Percentiles rank a stretch among this genome's conserved stretches.
phyloP scores from a whole-genome alignment of 2,113 vertebrate species.

The Coptodon rendalli region DNA sequence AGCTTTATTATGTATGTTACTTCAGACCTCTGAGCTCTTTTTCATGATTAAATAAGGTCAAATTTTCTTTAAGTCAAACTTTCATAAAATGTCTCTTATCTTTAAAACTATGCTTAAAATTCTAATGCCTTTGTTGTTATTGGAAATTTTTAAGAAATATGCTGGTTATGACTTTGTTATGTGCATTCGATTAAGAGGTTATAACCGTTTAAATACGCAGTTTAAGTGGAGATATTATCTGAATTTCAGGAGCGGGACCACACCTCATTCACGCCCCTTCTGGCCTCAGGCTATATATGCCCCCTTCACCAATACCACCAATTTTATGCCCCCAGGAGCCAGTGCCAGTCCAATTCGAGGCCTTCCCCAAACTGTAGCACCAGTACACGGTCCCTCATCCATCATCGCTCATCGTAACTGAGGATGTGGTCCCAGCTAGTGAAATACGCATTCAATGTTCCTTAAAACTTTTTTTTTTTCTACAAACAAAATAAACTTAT shows the following conservation, averaged over 20 bases:
- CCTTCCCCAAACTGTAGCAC: background rate
- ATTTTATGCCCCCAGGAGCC: background rate
- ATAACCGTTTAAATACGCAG: background rate
- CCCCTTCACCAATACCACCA: background rate
- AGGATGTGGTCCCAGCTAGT: background rate
- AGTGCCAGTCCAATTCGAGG: background rate
- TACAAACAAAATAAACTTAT: background rate
- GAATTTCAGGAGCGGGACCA: background rate
- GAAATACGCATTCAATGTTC: background rate
- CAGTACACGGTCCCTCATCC: background rate
- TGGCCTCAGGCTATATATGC: background rate
- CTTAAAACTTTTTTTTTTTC: background rate
- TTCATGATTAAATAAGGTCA: background rate
- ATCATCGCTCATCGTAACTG: background rate
- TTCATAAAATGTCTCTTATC: background rate
- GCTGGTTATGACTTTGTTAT: background rate
- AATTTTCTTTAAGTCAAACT: background rate
- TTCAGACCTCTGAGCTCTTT: background rate
- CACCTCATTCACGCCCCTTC: background rate
- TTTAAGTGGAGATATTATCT: background rate
- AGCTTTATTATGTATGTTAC: background rate
- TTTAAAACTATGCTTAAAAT: background rate
- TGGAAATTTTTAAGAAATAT: background rate
- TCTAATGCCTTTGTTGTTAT: background rate
- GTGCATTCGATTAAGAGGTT: background rate